phyloP scores from a whole-genome alignment of 2,888 invertebrate genomes.

The Andricus quercusramuli region DNA sequence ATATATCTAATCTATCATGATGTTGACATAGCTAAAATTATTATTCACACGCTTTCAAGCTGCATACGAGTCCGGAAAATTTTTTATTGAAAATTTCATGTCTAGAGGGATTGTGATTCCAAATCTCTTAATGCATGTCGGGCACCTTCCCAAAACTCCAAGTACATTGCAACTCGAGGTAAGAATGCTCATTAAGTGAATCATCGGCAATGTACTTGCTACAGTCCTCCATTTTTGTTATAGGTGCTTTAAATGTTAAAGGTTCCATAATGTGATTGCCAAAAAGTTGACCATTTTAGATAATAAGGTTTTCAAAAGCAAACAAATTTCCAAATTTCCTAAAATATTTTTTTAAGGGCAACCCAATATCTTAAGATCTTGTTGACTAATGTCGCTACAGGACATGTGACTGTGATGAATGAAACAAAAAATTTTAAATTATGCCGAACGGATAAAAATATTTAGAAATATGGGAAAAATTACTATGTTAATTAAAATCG shows the following conservation, averaged over 20 bases:
- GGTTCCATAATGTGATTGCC: not conserved
- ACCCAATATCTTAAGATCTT: no score
- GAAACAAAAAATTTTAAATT: no score
- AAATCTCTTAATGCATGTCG: constrained; percentile 30
- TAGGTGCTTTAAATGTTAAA: not conserved
- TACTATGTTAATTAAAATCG: no score
- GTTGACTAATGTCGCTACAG: no score
- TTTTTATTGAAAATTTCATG: constrained; percentile 31
- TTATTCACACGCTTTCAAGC: constrained; percentile 8
- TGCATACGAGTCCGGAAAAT: not conserved
- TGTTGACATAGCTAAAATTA: not conserved
- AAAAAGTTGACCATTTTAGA: no score
- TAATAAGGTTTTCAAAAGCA: no score
- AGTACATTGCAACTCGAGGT: not conserved
- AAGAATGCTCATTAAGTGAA: constrained; percentile 4
- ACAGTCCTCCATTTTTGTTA: not conserved
- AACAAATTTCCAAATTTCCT: no score
- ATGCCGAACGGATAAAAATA: no score
- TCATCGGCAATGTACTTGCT: not conserved
- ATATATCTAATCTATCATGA: not conserved
- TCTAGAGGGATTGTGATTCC: not conserved
- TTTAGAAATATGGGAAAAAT: no score
- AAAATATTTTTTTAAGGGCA: no score
- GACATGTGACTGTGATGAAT: no score
- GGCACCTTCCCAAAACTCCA: constrained; percentile 27